Evolutionary conservation across 2,797 vertebrate species (phyloP).

Genomic region (Mico argentatus): DNA sequence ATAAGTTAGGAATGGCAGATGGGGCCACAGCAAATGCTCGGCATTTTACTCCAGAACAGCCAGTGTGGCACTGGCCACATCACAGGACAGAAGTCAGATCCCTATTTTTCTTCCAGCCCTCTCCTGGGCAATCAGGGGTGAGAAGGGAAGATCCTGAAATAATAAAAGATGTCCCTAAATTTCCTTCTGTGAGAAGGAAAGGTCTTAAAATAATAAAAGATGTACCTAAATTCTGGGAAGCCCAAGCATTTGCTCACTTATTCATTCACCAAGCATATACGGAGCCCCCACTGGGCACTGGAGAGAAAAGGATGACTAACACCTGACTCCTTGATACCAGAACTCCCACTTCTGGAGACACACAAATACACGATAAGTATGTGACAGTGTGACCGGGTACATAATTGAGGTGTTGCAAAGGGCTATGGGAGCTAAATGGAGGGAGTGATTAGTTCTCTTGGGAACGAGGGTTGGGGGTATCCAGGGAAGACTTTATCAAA

Average conservation of each 20-base stretch:
- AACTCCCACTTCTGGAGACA: not conserved
- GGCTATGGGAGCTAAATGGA: not conserved
- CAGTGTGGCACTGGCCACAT: not conserved
- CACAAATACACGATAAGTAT: accelerated
- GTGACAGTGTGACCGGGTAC: accelerated
- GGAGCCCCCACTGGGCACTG: not conserved
- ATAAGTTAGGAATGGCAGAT: not conserved
- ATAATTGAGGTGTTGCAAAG: not conserved
- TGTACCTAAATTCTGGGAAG: not conserved
- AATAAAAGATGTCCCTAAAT: no score
- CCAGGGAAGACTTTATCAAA: not conserved
- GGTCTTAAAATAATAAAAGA: not conserved
- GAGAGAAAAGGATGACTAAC: not conserved
- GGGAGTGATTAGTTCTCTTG: not conserved
- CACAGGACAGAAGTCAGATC: not conserved
- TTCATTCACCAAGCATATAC: not conserved
- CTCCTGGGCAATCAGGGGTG: not conserved
- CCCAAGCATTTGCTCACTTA: not conserved
- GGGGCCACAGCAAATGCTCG: not conserved
- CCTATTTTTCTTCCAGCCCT: not conserved
- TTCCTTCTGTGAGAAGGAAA: not conserved
- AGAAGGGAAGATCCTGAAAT: not conserved
- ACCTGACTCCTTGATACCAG: accelerated
- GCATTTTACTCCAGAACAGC: not conserved
- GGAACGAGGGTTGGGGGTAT: not conserved